Conservation (phyloP, 1,140 invertebrate genomes). For the Ceratina calcarata region DNA sequence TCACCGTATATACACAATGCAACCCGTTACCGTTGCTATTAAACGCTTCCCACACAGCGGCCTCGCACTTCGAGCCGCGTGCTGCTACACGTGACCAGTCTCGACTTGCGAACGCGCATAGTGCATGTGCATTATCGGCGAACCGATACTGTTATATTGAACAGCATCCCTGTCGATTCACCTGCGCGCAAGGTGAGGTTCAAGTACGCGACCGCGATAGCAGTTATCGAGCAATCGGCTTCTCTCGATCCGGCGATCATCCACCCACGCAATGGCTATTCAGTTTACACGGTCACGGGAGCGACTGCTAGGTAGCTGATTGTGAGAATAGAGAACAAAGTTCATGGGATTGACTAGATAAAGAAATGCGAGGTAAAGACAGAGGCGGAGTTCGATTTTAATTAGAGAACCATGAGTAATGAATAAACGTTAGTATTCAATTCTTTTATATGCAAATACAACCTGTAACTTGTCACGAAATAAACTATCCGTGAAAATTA, state of each 20-base stretch:
- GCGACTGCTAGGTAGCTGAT: neutral
- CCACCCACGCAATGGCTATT: slow-evolving; percentile 28
- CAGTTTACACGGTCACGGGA: neutral
- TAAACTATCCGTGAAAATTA: too few relatives aligned
- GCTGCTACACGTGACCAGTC: neutral
- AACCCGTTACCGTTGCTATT: slow-evolving; percentile 42
- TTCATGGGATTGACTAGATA: slow-evolving; percentile 8
- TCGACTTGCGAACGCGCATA: neutral
- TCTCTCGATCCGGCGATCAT: slow-evolving; percentile 19
- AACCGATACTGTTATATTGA: slow-evolving; percentile 42
- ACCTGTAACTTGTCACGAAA: too few relatives aligned
- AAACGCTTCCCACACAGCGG: slow-evolving; percentile 12
- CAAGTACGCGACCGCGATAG: slow-evolving; percentile 29
- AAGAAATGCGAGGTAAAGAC: slow-evolving; percentile 2
- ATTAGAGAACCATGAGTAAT: too few relatives aligned
- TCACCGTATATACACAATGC: neutral
- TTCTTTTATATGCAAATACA: too few relatives aligned
- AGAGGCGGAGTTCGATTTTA: neutral
- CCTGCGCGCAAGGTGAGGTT: slow-evolving; percentile 26
- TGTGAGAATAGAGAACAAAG: neutral
- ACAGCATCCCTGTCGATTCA: slow-evolving; percentile 25
- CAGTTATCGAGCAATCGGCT: slow-evolving; percentile 48
- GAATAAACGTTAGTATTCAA: too few relatives aligned
- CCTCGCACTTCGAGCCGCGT: neutral
- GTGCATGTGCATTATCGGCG: neutral